Percentiles rank a stretch among this genome's conserved stretches.
phyloP scores from a whole-genome alignment of 2,113 vertebrate species.

The Lepus americanus region DNA sequence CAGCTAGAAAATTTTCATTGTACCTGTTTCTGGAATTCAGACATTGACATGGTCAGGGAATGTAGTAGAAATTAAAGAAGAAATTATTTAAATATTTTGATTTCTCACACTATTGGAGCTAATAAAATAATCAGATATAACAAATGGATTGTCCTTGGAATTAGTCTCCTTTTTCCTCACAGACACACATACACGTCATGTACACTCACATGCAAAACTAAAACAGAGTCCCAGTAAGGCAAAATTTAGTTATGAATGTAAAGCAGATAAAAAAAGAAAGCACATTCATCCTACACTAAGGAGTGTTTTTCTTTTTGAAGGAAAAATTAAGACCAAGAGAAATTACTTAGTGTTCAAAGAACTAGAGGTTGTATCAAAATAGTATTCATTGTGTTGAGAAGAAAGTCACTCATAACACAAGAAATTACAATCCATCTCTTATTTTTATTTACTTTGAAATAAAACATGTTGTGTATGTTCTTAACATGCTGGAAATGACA shows the following conservation, averaged over 20 bases:
- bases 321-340: slow-evolving; percentile 57
- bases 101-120: neutral
- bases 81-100: neutral
- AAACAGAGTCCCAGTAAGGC: neutral
- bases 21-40: neutral
- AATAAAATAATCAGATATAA: slow-evolving; percentile 44
- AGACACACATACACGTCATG: neutral
- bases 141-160: neutral
- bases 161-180: neutral
- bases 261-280: neutral
- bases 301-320: slow-evolving; percentile 4
- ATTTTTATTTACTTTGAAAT: slow-evolving; percentile 37
- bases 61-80: neutral
- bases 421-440: neutral
- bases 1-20: neutral
- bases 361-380: neutral
- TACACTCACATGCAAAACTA: neutral
- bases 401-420: slow-evolving; percentile 45
- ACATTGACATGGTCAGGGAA: neutral
- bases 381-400: slow-evolving; percentile 16
- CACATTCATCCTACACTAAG: neutral
- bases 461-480: slow-evolving; percentile 6
- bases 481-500: neutral
- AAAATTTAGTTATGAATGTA: slow-evolving; percentile 30
- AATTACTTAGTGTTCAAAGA: neutral